Evolutionary conservation across 2,797 vertebrate species (phyloP).

Genomic region (Artibeus jamaicensis): DNA sequence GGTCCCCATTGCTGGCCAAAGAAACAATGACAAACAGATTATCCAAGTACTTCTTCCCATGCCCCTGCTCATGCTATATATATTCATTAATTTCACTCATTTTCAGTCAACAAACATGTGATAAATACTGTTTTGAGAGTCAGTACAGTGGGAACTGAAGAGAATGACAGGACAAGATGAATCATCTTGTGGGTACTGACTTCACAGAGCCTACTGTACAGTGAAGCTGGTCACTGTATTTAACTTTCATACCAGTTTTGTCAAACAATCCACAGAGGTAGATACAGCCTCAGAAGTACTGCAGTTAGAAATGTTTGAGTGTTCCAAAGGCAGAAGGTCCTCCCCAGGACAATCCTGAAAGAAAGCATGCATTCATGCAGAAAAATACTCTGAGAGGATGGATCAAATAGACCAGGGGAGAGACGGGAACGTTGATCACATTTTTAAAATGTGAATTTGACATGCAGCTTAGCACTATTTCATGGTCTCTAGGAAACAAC

Average conservation of each 20-base stretch:
- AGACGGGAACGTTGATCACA: background rate
- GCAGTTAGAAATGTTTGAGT: background rate
- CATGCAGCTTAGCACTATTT: background rate
- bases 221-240: background rate
- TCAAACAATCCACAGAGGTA: background rate
- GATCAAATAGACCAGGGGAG: too few relatives aligned
- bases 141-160: too few relatives aligned
- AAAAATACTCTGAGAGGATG: too few relatives aligned
- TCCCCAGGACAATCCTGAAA: background rate
- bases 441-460: background rate
- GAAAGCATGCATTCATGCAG: accelerated
- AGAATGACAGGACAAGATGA: background rate
- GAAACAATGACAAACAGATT: background rate
- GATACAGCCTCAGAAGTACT: background rate
- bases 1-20: too few relatives aligned
- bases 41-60: background rate
- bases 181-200: too few relatives aligned
- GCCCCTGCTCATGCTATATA: background rate
- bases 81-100: background rate
- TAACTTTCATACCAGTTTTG: background rate
- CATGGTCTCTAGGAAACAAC: background rate
- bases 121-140: background rate
- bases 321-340: background rate
- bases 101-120: background rate
- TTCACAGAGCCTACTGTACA: background rate